Conservation (phyloP, 2,113 vertebrate genomes). For the Alouatta palliata region DNA sequence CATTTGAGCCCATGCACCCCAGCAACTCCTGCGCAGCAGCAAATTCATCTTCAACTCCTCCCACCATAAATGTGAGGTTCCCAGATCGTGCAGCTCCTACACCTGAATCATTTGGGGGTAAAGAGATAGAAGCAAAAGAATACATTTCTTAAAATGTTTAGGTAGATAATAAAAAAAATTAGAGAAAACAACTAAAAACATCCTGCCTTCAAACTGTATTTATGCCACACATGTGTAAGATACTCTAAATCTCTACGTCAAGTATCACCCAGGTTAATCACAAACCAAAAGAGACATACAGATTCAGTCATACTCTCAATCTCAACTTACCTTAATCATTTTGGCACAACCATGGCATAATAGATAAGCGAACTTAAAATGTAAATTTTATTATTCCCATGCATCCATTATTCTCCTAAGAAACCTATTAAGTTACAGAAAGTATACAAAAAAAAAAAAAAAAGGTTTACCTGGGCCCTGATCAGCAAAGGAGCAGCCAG, state of each 20-base stretch:
- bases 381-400: neutral
- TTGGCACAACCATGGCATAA: neutral
- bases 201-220: neutral
- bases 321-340: neutral
- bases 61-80: conserved; percentile 99
- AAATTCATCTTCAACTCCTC: conserved; percentile 96
- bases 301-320: neutral
- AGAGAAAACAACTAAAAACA: conserved; percentile 45
- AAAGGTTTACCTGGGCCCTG: neutral
- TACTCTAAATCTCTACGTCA: neutral
- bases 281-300: neutral
- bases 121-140: neutral
- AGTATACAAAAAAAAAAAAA: neutral
- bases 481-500: neutral
- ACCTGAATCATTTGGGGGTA: conserved; percentile 83
- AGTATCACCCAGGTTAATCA: neutral
- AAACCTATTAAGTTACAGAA: neutral
- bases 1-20: conserved; percentile 96
- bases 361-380: neutral
- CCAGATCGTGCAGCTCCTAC: conserved; percentile 95
- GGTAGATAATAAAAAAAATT: conserved; percentile 19
- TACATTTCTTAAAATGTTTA: conserved; percentile 19
- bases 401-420: neutral
- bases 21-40: conserved; percentile 94
- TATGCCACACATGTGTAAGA: neutral